Percentiles rank a stretch among this genome's conserved stretches.
These are phyloP conservation scores for Blennius ocellaris DNA, from an alignment of 2,113 vertebrate species.

Conservation along the genomic window DNA sequence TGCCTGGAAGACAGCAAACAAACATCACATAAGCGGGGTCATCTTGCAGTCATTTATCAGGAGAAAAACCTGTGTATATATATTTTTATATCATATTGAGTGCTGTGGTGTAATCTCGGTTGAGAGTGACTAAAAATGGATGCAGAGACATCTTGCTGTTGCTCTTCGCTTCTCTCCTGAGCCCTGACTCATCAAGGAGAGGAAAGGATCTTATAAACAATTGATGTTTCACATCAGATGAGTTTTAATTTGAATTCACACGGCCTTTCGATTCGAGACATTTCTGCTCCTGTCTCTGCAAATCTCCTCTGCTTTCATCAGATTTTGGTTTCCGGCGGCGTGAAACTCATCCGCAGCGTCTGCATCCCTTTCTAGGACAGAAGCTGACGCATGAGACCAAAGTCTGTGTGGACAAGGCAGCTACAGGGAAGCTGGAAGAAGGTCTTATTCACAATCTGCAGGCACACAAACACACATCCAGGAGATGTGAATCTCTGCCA, in stretches of 20 bases:
- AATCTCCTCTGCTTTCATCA: slow-evolving; percentile 31
- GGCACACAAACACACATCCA: slow-evolving; percentile 10
- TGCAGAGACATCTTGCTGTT: neutral
- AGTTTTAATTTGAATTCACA: neutral
- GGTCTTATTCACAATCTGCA: slow-evolving; percentile 45
- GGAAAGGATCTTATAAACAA: neutral
- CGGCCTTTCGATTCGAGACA: slow-evolving; percentile 13
- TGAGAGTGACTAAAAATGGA: neutral
- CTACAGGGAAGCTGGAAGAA: slow-evolving; percentile 57
- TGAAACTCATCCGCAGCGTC: slow-evolving; percentile 39
- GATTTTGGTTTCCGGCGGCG: slow-evolving; percentile 17
- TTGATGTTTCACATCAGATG: neutral
- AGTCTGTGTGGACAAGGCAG: slow-evolving; percentile 52
- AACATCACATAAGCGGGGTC: neutral
- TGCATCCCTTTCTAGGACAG: slow-evolving; percentile 45
- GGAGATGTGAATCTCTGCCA: slow-evolving; percentile 49
- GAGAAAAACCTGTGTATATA: too few species aligned
- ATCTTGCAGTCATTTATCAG: too few species aligned
- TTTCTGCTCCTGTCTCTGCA: slow-evolving; percentile 8
- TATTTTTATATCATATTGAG: too few species aligned
- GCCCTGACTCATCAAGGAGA: neutral
- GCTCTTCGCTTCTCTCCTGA: neutral
- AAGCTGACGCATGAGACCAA: slow-evolving; percentile 48
- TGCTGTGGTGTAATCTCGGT: too few species aligned
- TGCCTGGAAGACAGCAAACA: slow-evolving; percentile 83